Evolutionary conservation across 2,888 invertebrate genomes (phyloP), one percentile per base, ranked within the genome.

Genomic region (Platycheirus albimanus): DNA sequence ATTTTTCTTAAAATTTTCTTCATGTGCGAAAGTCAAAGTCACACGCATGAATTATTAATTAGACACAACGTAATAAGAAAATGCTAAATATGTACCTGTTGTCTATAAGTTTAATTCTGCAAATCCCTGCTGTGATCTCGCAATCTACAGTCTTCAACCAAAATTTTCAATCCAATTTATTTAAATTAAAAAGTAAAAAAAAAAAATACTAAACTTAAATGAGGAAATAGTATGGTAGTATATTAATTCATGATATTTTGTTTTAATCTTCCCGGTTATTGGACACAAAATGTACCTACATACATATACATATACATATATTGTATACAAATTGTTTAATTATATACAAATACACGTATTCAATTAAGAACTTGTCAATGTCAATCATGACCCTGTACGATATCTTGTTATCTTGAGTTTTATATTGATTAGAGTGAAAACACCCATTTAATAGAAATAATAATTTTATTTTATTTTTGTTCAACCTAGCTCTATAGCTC

Each of bases 1-100:
- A 24, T 20, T 51, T 36, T 49, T 38, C 66, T 70, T 13, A 17
- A 33, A 43, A 67, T 66, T 72, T 67, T 20, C 13, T 51, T 67
- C 61, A 67, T 79, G 74, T 74, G 67, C 45, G 74, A 56, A 38
- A 63, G 43, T 69, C 79, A 80, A 80, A 75, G 69, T 80, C 79
- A 67, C 52, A 61, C 47, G 56, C 75, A 75, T 80, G 75, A 80
- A 75, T 80, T 69, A 80, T 75, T 80, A 80, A 80, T 80, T 80
- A 80, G 79, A 49, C 79, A 64, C 41, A 41, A 38, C 51, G 36
- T 28, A 67, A 51, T 51, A 67, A 28, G 20, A 56, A 56, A 69
- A 56, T 45, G 28, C n/a, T 8, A 17, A 28, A 45, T 28, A 43
- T 43, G 11, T 61, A 61, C 61, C 61, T 61, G 61, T 61, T 30